Percentiles rank a stretch among this genome's conserved stretches.
phyloP scores from a whole-genome alignment of 2,797 vertebrate species.

The Anguilla megastoma region DNA sequence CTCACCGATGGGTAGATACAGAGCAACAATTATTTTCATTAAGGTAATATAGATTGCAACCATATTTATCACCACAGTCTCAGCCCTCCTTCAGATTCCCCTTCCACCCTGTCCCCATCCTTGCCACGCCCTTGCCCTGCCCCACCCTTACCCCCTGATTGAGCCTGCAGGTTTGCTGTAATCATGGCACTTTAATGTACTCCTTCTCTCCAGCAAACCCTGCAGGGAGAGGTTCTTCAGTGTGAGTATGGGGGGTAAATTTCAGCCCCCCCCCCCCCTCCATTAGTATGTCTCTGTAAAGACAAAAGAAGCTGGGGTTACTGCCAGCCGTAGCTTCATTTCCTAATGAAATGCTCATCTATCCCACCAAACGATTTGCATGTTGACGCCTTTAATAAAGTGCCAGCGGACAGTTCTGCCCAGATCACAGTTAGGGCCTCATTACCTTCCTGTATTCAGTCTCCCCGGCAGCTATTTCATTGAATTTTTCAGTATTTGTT shows the following conservation, averaged over 20 bases:
- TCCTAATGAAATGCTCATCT: slow-evolving; percentile 62
- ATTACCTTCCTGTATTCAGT: slow-evolving; percentile 21
- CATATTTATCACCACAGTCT: slow-evolving; percentile 67
- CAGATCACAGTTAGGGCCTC: slow-evolving; percentile 15
- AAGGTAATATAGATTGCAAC: slow-evolving; percentile 61
- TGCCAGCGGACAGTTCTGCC: not conserved
- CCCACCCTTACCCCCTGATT: not conserved
- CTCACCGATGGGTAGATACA: slow-evolving; percentile 77
- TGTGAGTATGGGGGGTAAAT: slow-evolving; percentile 46
- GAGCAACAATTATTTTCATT: slow-evolving; percentile 75
- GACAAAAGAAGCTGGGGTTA: slow-evolving; percentile 46
- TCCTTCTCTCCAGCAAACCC: slow-evolving; percentile 52
- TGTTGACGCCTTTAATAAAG: slow-evolving; percentile 41
- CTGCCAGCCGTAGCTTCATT: slow-evolving; percentile 54
- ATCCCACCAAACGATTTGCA: slow-evolving; percentile 44
- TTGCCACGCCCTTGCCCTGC: not conserved
- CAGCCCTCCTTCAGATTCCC: slow-evolving; percentile 44
- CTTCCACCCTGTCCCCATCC: slow-evolving; percentile 37
- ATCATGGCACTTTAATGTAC: slow-evolving; percentile 62
- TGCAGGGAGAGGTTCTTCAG: slow-evolving; percentile 33
- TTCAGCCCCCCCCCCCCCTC: not conserved
- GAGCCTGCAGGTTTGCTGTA: slow-evolving; percentile 35
- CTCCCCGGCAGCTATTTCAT: slow-evolving; percentile 13
- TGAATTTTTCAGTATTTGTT: slow-evolving; percentile 35
- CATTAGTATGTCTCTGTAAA: slow-evolving; percentile 62